Evolutionary conservation across 2,113 vertebrate genomes (phyloP), one percentile per base, ranked within the genome.

Genomic region (Kryptolebias marmoratus): DNA sequence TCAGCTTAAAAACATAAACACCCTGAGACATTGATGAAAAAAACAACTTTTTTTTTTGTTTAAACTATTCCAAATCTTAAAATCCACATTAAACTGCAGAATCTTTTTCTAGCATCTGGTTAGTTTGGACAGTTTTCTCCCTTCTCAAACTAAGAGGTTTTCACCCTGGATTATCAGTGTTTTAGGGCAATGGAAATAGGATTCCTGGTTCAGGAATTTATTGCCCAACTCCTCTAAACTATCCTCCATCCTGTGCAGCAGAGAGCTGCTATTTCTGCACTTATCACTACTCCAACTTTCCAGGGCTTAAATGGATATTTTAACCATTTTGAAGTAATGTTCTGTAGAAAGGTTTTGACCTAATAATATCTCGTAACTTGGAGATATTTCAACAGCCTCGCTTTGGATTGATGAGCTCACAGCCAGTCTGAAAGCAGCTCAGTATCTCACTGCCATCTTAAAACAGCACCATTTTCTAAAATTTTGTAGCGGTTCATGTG

Each of bases 11-110:
- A 81, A 64, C 63, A 83, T 78, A 85, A 67, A 63, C 84, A 85
- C 64, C 85, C 86, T 87, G 81, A 80, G 83, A 90, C 67, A 75
- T 81, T 73, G 72, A 85, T 81, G 67, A 80, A 75, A 32, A 83
- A 73, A 36, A 66, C 22, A 22, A 22, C 22, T 22, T 22, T 22
- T 22, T 22, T 22, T 22, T 75, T 75, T 49, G 60, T 85, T 65
- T 62, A 3, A 70, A 44, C 76, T 82, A 79, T 68, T 44, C 60
- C 50, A 48, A 70, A 52, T 77, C 65, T 87, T 69, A 86, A 75
- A 4, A 70, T 42, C 71, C 49, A 57, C 14, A 50, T 85, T 55
- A 45, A 70, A 22, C 47, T 44, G 60, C 55, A 48, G 59, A 54
- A n/a, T 52, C 27, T 64, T 80, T 56, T 53, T 48, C 39, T 28